Base-by-base conservation (phyloP, 2,113 vertebrate species). In the Verasper variegatus region DNA sequence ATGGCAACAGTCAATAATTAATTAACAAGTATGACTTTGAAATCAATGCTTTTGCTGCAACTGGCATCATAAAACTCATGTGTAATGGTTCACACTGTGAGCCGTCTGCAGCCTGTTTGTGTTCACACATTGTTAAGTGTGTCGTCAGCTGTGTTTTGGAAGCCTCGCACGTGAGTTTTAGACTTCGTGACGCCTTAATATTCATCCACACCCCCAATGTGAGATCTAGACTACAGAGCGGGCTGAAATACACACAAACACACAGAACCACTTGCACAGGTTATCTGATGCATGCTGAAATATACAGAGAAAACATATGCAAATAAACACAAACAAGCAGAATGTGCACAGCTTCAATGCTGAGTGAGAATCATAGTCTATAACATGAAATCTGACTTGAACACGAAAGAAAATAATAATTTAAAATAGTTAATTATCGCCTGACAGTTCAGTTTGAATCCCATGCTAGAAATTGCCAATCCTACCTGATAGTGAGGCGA, bases 401-500 rank as follows among this genome's bases (percentile, higher is more conserved):
- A 40, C 31, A 61, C 3, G 4, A 3, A 26, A 0, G 27, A 11
- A 7, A 35, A 56, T 5, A n/a, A 5, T 3, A 23, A 27, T 24
- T 21, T 1, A 5, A 0, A 1, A 52, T 37, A 23, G 15, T 18
- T 11, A 12, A 24, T 35, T 10, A 31, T 15, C 13, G 35, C 12
- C 24, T 3, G 24, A 37, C 10, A 35, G 26, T 4, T 61, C 59
- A 37, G 57, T 54, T 26, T 65, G 56, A 37, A 42, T 21, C 26
- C n/a, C 4, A 27, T 35, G 40, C 24, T 18, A 13, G 21, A 42
- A 40, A 15, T 15, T 0, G 26, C 12, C 6, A 0, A 3, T 71
- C 91, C 59, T 94, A 95, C 94, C 94, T 95, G 93, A 49, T 81
- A 93, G 81, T 70, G 89, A 61, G 93, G 85, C 14, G 87, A 88